Percentiles rank a stretch among this genome's conserved stretches.
phyloP scores from a whole-genome alignment of 2,888 invertebrate species.

The Mamestra brassicae region DNA sequence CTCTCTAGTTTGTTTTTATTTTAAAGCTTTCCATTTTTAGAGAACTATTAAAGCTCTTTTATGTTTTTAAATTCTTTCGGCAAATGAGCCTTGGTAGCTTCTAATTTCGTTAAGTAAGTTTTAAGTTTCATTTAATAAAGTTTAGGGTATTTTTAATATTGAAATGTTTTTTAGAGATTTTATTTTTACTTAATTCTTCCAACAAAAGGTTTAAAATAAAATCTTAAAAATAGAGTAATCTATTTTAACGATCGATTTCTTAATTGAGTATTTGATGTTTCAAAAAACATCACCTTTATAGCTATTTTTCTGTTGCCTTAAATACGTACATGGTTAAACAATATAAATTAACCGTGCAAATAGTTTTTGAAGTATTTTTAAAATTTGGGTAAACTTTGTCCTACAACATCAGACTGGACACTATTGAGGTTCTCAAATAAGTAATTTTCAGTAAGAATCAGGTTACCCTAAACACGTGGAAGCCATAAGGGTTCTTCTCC shows the following conservation, averaged over 20 bases:
- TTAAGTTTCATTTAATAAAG: not conserved
- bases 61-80: not conserved
- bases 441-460: too few relatives aligned
- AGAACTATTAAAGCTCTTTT: not conserved
- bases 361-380: too few relatives aligned
- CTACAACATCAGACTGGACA: too few relatives aligned
- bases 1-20: constrained; percentile 11
- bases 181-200: not conserved
- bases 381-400: too few relatives aligned
- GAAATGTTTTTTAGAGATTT: not conserved
- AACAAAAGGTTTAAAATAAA: not conserved
- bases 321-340: too few relatives aligned
- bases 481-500: not conserved
- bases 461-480: not conserved
- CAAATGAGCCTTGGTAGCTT: not conserved
- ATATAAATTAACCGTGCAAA: too few relatives aligned
- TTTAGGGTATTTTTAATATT: not conserved
- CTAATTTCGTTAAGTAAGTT: constrained; percentile 5
- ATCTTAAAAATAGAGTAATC: not conserved
- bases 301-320: too few relatives aligned
- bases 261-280: too few relatives aligned
- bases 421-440: too few relatives aligned
- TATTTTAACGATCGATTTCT: too few relatives aligned
- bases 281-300: too few relatives aligned
- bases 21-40: not conserved